phyloP scores from a whole-genome alignment of 1,140 invertebrate genomes.

The Drosophila baimaii region DNA sequence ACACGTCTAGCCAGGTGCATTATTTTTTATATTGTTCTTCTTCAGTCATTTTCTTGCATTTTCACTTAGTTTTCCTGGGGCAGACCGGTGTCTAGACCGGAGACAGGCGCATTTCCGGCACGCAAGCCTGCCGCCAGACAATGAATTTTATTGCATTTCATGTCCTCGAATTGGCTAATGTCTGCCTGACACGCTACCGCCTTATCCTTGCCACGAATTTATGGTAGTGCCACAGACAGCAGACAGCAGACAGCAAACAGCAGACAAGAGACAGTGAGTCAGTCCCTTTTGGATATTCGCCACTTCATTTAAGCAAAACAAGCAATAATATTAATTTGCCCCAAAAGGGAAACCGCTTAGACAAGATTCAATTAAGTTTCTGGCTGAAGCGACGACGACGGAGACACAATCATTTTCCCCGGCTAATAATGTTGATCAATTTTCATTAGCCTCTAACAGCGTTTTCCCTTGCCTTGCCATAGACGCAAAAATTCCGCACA shows the following conservation, averaged over 20 bases:
- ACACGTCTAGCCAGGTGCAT: slow-evolving; percentile 32
- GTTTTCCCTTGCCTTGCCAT: not conserved
- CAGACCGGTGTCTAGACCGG: slow-evolving; percentile 64
- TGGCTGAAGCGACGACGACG: slow-evolving; percentile 3
- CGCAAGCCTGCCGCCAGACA: slow-evolving; percentile 61
- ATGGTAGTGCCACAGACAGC: slow-evolving; percentile 35
- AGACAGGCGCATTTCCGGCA: slow-evolving; percentile 68
- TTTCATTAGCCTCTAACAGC: slow-evolving; percentile 55
- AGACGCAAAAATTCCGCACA: slow-evolving; percentile 19
- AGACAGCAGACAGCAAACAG: slow-evolving; percentile 9
- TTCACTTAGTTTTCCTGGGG: slow-evolving; percentile 46
- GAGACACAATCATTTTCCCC: slow-evolving; percentile 49
- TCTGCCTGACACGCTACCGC: slow-evolving; percentile 26
- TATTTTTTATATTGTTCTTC: slow-evolving; percentile 18
- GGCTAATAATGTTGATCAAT: slow-evolving; percentile 58
- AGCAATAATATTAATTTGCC: slow-evolving; percentile 52
- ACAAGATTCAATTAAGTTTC: slow-evolving; percentile 41
- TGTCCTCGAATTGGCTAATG: slow-evolving; percentile 53
- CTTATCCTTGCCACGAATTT: slow-evolving; percentile 46
- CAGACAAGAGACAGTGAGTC: slow-evolving; percentile 6
- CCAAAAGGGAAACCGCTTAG: slow-evolving; percentile 49
- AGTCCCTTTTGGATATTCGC: slow-evolving; percentile 17
- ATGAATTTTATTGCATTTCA: slow-evolving; percentile 63
- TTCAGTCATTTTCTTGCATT: slow-evolving; percentile 26
- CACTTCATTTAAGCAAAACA: slow-evolving; percentile 53